Evolutionary conservation across 2,797 vertebrate species (phyloP).

Genomic region (Selene dorsalis): DNA sequence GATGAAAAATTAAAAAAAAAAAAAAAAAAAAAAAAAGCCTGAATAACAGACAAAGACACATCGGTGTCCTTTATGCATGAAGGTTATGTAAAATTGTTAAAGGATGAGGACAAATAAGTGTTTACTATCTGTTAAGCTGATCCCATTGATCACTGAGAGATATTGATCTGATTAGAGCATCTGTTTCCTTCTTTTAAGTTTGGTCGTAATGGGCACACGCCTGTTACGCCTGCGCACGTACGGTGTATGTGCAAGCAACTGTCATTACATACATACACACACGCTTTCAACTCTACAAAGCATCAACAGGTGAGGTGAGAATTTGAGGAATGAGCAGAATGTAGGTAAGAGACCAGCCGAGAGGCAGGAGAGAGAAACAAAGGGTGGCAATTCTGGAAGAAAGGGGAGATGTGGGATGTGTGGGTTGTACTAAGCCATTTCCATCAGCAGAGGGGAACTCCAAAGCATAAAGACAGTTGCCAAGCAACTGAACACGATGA

Average conservation of each 20-base stretch:
- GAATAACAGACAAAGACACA: slow-evolving; percentile 21
- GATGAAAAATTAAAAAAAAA: not conserved
- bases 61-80: not conserved
- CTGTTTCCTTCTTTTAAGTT: not conserved
- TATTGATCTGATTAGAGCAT: not conserved
- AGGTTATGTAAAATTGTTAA: too few species aligned
- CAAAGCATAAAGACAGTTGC: slow-evolving; percentile 83
- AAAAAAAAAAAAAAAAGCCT: not conserved
- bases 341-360: slow-evolving; percentile 43
- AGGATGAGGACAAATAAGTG: not conserved
- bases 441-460: slow-evolving; percentile 77
- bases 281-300: slow-evolving; percentile 20
- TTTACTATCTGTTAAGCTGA: not conserved
- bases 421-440: slow-evolving; percentile 67
- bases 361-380: slow-evolving; percentile 52
- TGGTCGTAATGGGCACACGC: not conserved
- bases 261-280: not conserved
- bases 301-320: slow-evolving; percentile 67
- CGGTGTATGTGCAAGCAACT: not conserved
- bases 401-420: slow-evolving; percentile 64
- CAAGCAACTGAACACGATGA: slow-evolving; percentile 81
- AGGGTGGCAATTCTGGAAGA: slow-evolving; percentile 61
- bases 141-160: not conserved
- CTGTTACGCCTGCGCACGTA: not conserved
- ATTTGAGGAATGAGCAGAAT: slow-evolving; percentile 32